Evolutionary conservation across 2,797 vertebrate genomes (phyloP), one percentile per base, ranked within the genome.

Genomic region (Rhadinocentrus ornatus): DNA sequence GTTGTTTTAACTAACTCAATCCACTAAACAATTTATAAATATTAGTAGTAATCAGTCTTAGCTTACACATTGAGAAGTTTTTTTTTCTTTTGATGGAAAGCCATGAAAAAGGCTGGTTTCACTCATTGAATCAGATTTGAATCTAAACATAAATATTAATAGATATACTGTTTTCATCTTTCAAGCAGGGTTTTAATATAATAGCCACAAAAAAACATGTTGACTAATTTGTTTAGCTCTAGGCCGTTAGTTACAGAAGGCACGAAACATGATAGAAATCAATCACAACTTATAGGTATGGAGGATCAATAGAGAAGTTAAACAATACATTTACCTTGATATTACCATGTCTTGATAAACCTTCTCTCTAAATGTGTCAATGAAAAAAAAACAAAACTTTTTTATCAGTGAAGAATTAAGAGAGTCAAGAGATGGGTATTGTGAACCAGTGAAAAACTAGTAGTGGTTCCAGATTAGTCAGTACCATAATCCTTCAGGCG

Each of bases 31-130:
- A 83, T 78, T 18, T 69, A 78, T 74, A 81, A 86, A 87, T 75
- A 81, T 71, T 75, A 75, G 78, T 22, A 67, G 66, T 77, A 78
- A 88, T 86, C 69, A 87, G 73, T 86, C 71, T 83, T 65, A 70
- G 62, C 69, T 72, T 83, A 69, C 85, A 69, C 61, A 79, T 80
- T 69, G 77, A 46, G 82, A 87, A 68, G 73, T 46, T 72, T 37
- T 37, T 37, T 37, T 15, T 13, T 37, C 3, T 12, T 37, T 35
- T 7, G 8, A 37, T 37, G 35, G 35, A 37, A 37, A 37, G 12
- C 8, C 12, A 37, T 37, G 12, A 37, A 37, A 9, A 34, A 34
- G 35, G 12, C 12, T 37, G 35, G 12, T 37, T 37, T 22, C 31
- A 58, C 10, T 35, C 1, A 35, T 13, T 20, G 29, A 16, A 57